Evolutionary conservation across 2,113 vertebrate genomes (phyloP), one percentile per base, ranked within the genome.

Genomic region (Paratilapia polleni): DNA sequence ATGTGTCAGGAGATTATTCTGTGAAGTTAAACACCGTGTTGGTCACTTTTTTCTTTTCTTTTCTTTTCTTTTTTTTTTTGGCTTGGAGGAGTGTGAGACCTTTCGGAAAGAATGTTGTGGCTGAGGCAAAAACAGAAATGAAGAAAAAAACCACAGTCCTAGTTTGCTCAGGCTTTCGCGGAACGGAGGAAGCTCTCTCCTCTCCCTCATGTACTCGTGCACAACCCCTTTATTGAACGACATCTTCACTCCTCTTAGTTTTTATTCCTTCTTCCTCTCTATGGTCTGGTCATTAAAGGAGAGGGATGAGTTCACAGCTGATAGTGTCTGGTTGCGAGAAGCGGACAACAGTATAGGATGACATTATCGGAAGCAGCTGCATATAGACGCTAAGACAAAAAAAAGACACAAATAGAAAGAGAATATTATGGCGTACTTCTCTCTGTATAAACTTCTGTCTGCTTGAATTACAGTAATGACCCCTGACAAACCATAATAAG

Each of bases 351-450:
- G 93, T 92, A 90, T 95, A 94, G 93, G 92, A 92, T 95, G 90
- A 94, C 94, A 94, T 95, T 91, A 94, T 94, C 91, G 92, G 94
- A 94, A 95, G 91, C 24, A 20, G 88, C 92, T 89, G 89, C 89
- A 89, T 92, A 92, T 93, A 89, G 92, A 94, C 87, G 78, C 91
- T 77, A 84, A 73, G 74, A 78, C 60, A 77, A 84, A 88, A 68
- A 62, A 80, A 79, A 80, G 78, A 90, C 80, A 90, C 89, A 92
- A 91, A 92, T 85, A 91, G 91, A 92, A 93, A 90, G 93, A 92
- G 85, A 94, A 94, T 93, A 91, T 92, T 91, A 92, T 88, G 86
- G 85, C 79, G 31, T 73, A 86, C 84, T 91, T 93, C 82, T 88
- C 88, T 91, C 82, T 83, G 90, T 87, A 89, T 89, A 90, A 93